phyloP scores from a whole-genome alignment of 1,140 invertebrate species.

The Atta colombica region DNA sequence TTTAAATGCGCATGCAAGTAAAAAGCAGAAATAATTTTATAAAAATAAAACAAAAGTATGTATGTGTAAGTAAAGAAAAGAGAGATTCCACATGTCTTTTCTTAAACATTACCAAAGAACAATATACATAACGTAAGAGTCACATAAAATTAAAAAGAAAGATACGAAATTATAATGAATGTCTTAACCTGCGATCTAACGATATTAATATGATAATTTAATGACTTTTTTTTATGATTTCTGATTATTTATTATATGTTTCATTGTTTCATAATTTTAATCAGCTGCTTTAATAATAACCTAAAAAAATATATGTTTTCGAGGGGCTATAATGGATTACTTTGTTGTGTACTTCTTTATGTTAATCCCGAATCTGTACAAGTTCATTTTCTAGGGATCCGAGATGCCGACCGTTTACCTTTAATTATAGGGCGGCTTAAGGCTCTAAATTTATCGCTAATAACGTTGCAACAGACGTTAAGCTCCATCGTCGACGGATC shows the following conservation, averaged over 20 bases:
- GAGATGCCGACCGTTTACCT: constrained; percentile 75
- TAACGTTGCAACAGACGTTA: constrained; percentile 66
- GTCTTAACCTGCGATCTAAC: neutral
- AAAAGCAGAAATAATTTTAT: neutral
- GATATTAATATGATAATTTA: neutral
- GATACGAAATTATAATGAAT: constrained; percentile 7
- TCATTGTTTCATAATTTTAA: constrained; percentile 31
- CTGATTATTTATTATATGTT: neutral
- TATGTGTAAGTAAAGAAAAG: neutral
- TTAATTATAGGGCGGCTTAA: constrained; percentile 74
- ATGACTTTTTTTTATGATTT: neutral
- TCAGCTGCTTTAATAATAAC: constrained; percentile 60
- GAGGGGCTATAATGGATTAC: constrained; percentile 36
- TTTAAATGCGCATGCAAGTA: neutral
- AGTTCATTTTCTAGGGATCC: constrained; percentile 71
- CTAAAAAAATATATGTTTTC: constrained; percentile 50
- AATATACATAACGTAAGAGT: neutral
- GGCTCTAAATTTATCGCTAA: constrained; percentile 76
- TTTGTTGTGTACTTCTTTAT: neutral
- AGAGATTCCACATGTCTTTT: neutral
- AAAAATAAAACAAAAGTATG: neutral
- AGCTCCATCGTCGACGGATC: constrained; percentile 38
- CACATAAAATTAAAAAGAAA: neutral
- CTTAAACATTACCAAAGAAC: neutral
- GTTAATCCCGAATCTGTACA: constrained; percentile 68